Evolutionary conservation across 2,888 invertebrate genomes (phyloP), one percentile per base, ranked within the genome.

Genomic region (Harpalus rubripes): DNA sequence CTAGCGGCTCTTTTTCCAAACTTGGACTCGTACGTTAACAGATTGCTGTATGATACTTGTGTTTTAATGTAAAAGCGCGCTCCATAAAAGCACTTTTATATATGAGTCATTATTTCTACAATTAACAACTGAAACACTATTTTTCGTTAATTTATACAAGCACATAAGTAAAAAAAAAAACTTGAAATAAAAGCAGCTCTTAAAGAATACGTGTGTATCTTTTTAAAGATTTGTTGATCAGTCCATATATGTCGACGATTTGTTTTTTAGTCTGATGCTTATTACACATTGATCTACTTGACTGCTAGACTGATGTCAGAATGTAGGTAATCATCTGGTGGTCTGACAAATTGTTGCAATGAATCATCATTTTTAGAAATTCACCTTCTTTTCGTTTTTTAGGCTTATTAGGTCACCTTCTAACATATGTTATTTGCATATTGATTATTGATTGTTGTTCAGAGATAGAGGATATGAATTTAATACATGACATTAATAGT

Each of bases 321-420:
- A 68, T 39, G 68, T 39, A 68, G 68, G 68, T 68, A 68, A 68
- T 68, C 15, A 68, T 68, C 68, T 68, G 39, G 39, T 68, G 32
- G 32, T 68, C 68, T 68, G 68, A 68, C 68, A 68, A 68, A 68
- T 68, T 68, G 39, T 68, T 39, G 68, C 15, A 26, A 68, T 68
- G 68, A 68, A 32, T 68, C 68, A 68, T 68, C 68, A 39, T 39
- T 68, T 68, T 68, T 68, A 68, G 39, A 68, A 68, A 15, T 68
- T 68, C 68, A 39, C 39, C 39, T 39, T 39, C 32, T 39, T 39
- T 68, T 68, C 32, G 26, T 68, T 10, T 68, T n/a, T n/a, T 32
- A 68, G 41, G n/a, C n/a, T 68, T 68, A 68, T 32, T 68, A 68
- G 68, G 68, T 68, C 68, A 68, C 68, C 39, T 39, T 39, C 68